These are phyloP conservation scores for Dolichallabes microphthalmus DNA, from an alignment of 2,113 vertebrate species.

Conservation along the genomic window DNA sequence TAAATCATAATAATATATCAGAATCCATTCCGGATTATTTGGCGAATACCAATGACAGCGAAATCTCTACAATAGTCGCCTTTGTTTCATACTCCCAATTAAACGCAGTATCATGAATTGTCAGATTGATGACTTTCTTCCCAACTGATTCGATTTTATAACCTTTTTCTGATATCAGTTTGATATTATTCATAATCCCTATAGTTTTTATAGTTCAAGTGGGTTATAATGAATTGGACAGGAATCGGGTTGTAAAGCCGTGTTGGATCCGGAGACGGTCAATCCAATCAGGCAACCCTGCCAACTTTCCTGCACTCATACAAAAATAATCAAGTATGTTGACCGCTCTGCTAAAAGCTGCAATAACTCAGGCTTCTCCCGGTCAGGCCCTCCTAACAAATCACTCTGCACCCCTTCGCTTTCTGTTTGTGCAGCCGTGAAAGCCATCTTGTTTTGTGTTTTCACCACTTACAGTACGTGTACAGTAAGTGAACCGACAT, in stretches of 20 bases:
- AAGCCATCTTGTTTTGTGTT: not conserved
- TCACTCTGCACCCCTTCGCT: not conserved
- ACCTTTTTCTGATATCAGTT: not conserved
- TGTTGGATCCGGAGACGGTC: not conserved
- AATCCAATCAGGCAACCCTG: slow-evolving; percentile 22
- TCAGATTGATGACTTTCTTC: not conserved
- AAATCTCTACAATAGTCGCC: not conserved
- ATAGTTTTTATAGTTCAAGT: not conserved
- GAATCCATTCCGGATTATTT: not conserved
- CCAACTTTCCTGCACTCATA: slow-evolving; percentile 21
- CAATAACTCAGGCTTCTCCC: slow-evolving; percentile 14
- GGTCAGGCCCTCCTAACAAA: slow-evolving; percentile 9
- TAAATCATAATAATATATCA: too few relatives aligned
- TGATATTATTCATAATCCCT: slow-evolving; percentile 1
- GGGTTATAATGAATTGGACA: slow-evolving; percentile 21
- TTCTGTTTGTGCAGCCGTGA: not conserved
- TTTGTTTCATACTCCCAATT: not conserved
- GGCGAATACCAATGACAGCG: not conserved
- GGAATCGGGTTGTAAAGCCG: slow-evolving; percentile 18
- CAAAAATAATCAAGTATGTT: slow-evolving; percentile 16
- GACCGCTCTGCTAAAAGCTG: slow-evolving; percentile 18
- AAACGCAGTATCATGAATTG: too few relatives aligned
- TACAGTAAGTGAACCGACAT: not conserved
- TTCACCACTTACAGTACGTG: not conserved
- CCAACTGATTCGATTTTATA: not conserved